Conservation (phyloP, 2,113 vertebrate species). For the Urocolius indicus region DNA sequence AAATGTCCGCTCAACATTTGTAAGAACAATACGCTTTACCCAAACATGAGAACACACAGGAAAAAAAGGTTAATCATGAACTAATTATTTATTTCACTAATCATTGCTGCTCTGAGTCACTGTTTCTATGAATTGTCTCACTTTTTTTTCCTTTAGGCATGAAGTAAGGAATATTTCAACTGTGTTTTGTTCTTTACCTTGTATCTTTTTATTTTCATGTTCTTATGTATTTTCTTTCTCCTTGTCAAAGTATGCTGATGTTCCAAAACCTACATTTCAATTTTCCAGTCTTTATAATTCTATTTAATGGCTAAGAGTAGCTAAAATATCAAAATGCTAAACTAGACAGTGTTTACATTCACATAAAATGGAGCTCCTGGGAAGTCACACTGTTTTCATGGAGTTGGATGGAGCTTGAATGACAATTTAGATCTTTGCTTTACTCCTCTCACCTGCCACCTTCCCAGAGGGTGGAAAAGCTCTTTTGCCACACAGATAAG, state of each 20-base stretch:
- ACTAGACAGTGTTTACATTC: not conserved
- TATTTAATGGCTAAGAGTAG: not conserved
- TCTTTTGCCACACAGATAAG: not conserved
- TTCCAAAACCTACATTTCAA: not conserved
- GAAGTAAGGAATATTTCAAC: not conserved
- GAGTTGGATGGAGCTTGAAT: not conserved
- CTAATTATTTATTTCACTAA: constrained; percentile 63
- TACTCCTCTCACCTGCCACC: not conserved
- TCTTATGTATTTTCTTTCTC: not conserved
- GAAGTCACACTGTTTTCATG: not conserved
- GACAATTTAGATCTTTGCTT: not conserved
- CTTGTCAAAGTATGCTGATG: not conserved
- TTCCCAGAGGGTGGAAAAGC: not conserved
- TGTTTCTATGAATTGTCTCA: constrained; percentile 2
- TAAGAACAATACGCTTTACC: constrained; percentile 67
- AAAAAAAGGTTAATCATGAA: constrained; percentile 63
- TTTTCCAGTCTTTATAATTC: not conserved
- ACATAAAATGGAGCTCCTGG: not conserved
- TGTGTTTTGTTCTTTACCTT: not conserved
- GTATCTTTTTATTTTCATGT: not conserved
- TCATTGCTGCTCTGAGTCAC: constrained; percentile 54
- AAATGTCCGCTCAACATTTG: constrained; percentile 59
- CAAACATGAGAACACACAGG: constrained; percentile 56
- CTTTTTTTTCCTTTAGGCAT: constrained; percentile 5
- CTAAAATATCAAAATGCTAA: not conserved